Percentiles rank a stretch among this genome's conserved stretches.
Evolutionary conservation across 2,888 invertebrate genomes (phyloP).

Genomic region (Sarcophaga subvicina): DNA sequence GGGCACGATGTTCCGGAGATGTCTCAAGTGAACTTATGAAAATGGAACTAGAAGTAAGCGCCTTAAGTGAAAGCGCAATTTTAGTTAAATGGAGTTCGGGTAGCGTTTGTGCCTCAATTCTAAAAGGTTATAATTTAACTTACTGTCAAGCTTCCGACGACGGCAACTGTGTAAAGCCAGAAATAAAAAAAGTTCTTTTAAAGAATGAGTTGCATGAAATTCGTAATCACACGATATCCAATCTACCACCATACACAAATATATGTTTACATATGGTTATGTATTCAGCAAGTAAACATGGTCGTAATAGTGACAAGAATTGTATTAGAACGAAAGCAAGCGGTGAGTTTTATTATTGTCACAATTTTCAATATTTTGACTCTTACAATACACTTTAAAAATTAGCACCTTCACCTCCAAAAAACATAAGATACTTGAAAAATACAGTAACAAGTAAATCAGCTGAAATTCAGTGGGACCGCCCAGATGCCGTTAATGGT

Average conservation of each 20-base stretch:
- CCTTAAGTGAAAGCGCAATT: constrained; percentile 80
- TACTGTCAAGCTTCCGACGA: constrained; percentile 86
- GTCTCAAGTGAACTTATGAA: constrained; percentile 71
- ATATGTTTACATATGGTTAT: constrained; percentile 87
- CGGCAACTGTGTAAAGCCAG: constrained; percentile 32
- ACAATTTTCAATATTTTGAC: constrained; percentile 24
- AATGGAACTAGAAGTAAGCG: constrained; percentile 69
- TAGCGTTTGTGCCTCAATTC: constrained; percentile 87
- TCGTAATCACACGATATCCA: constrained; percentile 82
- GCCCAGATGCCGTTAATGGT: constrained; percentile 88
- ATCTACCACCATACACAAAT: constrained; percentile 88
- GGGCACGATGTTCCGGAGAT: constrained; percentile 86
- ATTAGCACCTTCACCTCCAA: constrained; percentile 83
- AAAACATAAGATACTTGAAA: constrained; percentile 79
- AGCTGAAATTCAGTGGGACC: constrained; percentile 84
- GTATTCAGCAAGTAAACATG: constrained; percentile 83
- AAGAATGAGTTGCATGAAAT: constrained; percentile 47
- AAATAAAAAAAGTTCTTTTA: constrained; percentile 46
- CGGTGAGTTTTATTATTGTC: constrained; percentile 79
- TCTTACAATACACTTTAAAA: background rate
- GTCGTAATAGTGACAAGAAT: constrained; percentile 83
- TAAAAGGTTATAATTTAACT: constrained; percentile 88
- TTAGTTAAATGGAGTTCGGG: constrained; percentile 88
- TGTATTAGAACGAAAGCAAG: constrained; percentile 87
- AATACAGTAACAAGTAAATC: constrained; percentile 83